Percentiles rank a stretch among this genome's conserved stretches.
These are phyloP conservation scores for Pluvialis apricaria DNA, from an alignment of 2,113 vertebrate species.

Conservation along the genomic window DNA sequence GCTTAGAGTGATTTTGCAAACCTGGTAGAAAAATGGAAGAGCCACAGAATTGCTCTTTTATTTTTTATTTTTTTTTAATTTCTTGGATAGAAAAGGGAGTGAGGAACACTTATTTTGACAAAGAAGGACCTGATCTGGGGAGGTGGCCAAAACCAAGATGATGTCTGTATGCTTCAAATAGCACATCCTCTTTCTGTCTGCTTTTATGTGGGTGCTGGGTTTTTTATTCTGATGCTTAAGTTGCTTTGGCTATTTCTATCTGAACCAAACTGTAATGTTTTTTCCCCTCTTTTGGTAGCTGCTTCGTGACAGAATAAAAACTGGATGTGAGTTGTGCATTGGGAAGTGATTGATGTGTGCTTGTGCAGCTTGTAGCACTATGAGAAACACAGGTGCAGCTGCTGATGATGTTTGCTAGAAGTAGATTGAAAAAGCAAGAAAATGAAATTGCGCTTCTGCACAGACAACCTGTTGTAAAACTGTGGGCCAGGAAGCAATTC, in stretches of 20 bases:
- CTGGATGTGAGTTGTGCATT: constrained; percentile 62
- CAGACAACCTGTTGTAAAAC: constrained; percentile 68
- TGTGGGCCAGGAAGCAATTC: constrained; percentile 67
- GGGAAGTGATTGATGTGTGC: constrained; percentile 62
- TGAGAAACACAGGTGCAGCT: constrained; percentile 59
- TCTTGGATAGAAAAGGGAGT: background rate
- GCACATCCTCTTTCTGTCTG: background rate
- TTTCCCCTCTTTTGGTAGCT: constrained; percentile 68
- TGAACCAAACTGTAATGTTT: constrained; percentile 62
- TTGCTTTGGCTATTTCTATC: constrained; percentile 3
- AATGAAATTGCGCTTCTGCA: constrained; percentile 62
- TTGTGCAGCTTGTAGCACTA: constrained; percentile 58
- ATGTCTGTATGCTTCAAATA: background rate
- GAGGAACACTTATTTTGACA: background rate
- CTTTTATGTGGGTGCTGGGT: background rate
- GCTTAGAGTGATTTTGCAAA: background rate
- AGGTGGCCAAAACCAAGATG: background rate
- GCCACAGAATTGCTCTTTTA: background rate
- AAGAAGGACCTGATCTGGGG: background rate
- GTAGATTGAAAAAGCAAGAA: constrained; percentile 74
- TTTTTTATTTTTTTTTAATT: background rate
- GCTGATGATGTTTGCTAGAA: constrained; percentile 80
- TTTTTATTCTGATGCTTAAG: constrained; percentile 1
- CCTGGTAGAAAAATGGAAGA: background rate
- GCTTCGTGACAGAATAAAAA: constrained; percentile 59